Evolutionary conservation across 2,888 invertebrate species (phyloP).

Genomic region (Oligia strigilis): DNA sequence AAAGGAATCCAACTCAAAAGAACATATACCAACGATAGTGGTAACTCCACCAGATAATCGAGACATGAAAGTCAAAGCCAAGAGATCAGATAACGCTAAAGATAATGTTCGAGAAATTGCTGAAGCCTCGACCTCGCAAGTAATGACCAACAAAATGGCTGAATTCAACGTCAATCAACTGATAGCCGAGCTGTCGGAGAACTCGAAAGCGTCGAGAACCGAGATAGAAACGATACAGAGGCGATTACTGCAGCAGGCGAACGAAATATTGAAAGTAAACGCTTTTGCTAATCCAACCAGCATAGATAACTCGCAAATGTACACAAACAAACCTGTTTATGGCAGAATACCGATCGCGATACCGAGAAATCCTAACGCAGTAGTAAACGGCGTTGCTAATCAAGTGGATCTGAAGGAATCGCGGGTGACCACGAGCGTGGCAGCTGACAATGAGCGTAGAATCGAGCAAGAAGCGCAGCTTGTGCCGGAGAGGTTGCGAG

Average conservation of each 20-base stretch:
- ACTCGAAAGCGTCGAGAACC: constrained; percentile 84
- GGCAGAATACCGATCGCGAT: constrained; percentile 79
- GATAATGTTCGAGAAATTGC: constrained; percentile 64
- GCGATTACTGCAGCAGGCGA: constrained; percentile 85
- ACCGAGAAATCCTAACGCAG: constrained; percentile 75
- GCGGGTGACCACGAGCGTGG: constrained; percentile 66
- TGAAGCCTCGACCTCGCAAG: constrained; percentile 68
- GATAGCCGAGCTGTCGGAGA: constrained; percentile 86
- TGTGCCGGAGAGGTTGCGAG: constrained; percentile 87
- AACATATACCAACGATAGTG: constrained; percentile 80
- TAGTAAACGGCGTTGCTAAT: constrained; percentile 69
- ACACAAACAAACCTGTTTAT: constrained; percentile 80
- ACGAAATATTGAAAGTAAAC: constrained; percentile 88
- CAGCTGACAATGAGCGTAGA: constrained; percentile 72
- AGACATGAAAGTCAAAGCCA: constrained; percentile 85
- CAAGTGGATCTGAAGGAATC: constrained; percentile 72
- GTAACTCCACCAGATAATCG: constrained; percentile 80
- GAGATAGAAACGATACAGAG: constrained; percentile 88
- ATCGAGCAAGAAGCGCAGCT: constrained; percentile 81
- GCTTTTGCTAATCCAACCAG: constrained; percentile 84
- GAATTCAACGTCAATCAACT: constrained; percentile 86
- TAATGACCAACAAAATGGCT: constrained; percentile 75
- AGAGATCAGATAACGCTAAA: constrained; percentile 71
- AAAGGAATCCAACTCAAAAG: constrained; percentile 78
- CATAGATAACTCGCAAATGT: constrained; percentile 82